Conservation (phyloP, 2,888 invertebrate genomes). For the Lymantria monacha region DNA sequence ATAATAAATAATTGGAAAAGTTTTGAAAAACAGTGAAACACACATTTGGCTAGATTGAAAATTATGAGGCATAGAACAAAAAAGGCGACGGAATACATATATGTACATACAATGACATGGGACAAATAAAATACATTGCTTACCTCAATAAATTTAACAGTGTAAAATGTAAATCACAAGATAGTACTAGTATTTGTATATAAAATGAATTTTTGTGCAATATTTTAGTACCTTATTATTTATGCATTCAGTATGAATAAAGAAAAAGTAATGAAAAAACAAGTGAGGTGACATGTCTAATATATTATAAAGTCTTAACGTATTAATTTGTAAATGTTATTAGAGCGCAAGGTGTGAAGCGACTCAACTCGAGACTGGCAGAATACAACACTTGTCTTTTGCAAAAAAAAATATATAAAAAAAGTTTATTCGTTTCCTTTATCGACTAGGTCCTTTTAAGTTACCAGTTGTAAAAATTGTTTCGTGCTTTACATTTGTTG, state of each 20-base stretch:
- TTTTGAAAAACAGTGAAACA: too few species aligned
- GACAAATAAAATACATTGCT: too few species aligned
- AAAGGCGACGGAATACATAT: too few species aligned
- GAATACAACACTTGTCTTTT: constrained; percentile 27
- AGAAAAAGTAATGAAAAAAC: neutral
- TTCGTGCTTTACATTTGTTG: constrained; percentile 18
- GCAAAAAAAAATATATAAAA: constrained; percentile 27
- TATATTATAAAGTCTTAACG: constrained; percentile 35
- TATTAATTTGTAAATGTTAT: constrained; percentile 58
- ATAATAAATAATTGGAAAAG: too few species aligned
- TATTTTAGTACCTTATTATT: too few species aligned
- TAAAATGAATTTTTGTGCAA: too few species aligned
- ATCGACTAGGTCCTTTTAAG: constrained; percentile 19
- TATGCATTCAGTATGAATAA: neutral
- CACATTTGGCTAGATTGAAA: too few species aligned
- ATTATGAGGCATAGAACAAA: too few species aligned
- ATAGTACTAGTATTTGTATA: too few species aligned
- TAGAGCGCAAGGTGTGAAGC: constrained; percentile 63
- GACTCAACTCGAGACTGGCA: constrained; percentile 24
- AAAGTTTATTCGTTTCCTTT: constrained; percentile 17
- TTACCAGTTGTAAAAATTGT: constrained; percentile 18
- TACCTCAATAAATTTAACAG: too few species aligned
- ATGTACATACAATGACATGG: too few species aligned
- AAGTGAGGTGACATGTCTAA: constrained; percentile 33
- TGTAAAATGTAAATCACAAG: too few species aligned